phyloP scores from a whole-genome alignment of 2,113 vertebrate species.

The Laticauda laticaudata region DNA sequence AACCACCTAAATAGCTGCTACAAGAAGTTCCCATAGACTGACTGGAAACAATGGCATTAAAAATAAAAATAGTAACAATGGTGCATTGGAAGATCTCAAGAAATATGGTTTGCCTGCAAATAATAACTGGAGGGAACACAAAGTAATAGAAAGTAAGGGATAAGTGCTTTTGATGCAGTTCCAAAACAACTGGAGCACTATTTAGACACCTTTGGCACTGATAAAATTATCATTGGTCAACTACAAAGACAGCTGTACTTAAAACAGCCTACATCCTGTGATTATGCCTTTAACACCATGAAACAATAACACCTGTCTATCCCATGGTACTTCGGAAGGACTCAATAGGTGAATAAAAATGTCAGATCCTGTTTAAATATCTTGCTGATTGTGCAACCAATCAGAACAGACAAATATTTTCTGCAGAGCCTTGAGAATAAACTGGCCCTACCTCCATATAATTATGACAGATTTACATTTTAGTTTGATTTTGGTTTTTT shows the following conservation, averaged over 20 bases:
- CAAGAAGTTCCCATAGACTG: background rate
- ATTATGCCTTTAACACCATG: background rate
- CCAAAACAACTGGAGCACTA: background rate
- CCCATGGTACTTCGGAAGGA: background rate
- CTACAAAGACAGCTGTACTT: background rate
- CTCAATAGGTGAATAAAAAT: background rate
- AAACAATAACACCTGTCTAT: background rate
- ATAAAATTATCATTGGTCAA: background rate
- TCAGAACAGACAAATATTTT: background rate
- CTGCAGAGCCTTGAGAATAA: background rate
- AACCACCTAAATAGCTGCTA: background rate
- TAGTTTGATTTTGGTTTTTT: background rate
- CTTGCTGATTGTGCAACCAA: background rate
- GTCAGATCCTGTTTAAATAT: background rate
- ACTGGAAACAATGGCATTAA: background rate
- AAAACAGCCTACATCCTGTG: background rate
- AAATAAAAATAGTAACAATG: background rate
- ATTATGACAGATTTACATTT: background rate
- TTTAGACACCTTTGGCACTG: background rate
- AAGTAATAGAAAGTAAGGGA: background rate
- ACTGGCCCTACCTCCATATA: background rate
- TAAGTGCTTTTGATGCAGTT: background rate
- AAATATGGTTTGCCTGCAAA: background rate
- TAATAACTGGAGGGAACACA: background rate
- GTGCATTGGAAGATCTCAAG: background rate